These are phyloP conservation scores for Endomychus coccineus DNA, from an alignment of 2,888 invertebrate species.

Conservation along the genomic window DNA sequence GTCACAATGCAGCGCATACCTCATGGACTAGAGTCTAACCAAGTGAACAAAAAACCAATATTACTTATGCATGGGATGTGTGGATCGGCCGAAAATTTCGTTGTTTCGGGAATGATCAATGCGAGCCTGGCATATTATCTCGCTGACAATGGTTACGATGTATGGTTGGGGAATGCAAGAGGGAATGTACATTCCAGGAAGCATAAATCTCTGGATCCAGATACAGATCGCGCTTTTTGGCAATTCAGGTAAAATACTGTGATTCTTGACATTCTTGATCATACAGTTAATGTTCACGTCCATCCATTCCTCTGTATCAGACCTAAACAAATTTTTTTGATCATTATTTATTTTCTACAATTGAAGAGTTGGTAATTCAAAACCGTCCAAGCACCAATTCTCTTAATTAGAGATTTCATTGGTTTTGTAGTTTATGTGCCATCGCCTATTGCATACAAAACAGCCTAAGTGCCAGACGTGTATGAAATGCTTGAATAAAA, in stretches of 20 bases:
- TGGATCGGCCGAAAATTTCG: conserved; percentile 65
- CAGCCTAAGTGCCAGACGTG: no score
- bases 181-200: conserved; percentile 61
- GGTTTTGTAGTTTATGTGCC: no score
- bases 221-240: conserved; percentile 5
- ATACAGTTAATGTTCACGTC: no score
- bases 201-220: conserved; percentile 42
- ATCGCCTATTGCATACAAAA: no score
- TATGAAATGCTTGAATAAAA: no score
- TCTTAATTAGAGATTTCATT: no score
- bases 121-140: conserved; percentile 51
- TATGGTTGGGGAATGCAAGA: conserved; percentile 76
- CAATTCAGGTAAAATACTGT: conserved; percentile 12
- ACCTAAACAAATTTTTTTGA: no score
- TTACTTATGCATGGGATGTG: conserved; percentile 65
- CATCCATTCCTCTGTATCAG: no score
- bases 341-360: no score
- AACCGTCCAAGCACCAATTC: no score
- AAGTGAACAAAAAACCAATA: conserved; percentile 44
- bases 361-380: no score
- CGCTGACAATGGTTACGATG: conserved; percentile 63
- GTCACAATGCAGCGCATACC: conserved; percentile 67
- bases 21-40: conserved; percentile 38
- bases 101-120: conserved; percentile 59
- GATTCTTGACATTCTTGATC: no score